phyloP scores from a whole-genome alignment of 2,113 vertebrate species.

The Tachuris rubrigastra region DNA sequence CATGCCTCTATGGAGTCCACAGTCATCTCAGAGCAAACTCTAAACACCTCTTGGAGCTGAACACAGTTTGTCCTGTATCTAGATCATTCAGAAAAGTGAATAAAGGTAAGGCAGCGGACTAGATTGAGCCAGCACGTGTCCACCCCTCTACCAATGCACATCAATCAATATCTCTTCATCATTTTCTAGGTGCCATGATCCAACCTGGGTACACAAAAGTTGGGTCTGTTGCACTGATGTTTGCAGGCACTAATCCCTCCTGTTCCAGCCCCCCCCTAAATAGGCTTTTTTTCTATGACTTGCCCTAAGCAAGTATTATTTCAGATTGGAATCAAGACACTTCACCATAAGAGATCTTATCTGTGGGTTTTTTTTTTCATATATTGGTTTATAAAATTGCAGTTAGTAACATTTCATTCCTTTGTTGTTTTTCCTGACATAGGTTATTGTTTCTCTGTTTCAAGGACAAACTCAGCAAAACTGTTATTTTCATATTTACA shows the following conservation, averaged over 20 bases:
- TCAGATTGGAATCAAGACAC: not conserved
- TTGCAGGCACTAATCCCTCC: not conserved
- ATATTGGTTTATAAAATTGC: not conserved
- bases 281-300: not conserved
- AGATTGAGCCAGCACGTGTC: rapidly evolving
- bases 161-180: rapidly evolving
- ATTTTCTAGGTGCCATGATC: not conserved
- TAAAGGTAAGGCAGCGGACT: not conserved
- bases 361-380: not conserved
- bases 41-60: not conserved
- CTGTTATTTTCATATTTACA: not conserved
- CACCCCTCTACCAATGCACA: not conserved
- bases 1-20: not conserved
- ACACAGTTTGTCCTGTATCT: not conserved
- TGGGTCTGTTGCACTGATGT: not conserved
- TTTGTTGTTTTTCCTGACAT: not conserved
- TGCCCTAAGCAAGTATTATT: not conserved
- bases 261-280: not conserved
- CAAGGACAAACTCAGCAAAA: not conserved
- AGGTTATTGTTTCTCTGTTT: not conserved
- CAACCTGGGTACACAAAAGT: not conserved
- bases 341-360: not conserved
- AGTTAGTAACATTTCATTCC: not conserved
- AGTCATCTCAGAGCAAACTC: not conserved
- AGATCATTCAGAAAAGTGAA: not conserved